These are phyloP conservation scores for Planiliza haematocheilus DNA, from an alignment of 2,113 vertebrate species.

Conservation along the genomic window DNA sequence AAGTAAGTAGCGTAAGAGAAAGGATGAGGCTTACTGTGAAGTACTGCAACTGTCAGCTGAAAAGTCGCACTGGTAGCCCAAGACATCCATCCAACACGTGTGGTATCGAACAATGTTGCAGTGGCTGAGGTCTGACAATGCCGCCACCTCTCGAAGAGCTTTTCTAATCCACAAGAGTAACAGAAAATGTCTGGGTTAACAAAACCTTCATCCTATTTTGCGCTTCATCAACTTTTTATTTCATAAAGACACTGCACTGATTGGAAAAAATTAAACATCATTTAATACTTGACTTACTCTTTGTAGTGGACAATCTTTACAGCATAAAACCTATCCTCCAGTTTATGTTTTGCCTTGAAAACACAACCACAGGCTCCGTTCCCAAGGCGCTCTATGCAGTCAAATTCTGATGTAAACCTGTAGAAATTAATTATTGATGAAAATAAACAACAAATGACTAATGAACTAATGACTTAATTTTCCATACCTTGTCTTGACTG, in stretches of 20 bases:
- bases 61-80: slow-evolving; percentile 40
- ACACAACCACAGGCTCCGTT: slow-evolving; percentile 80
- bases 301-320: slow-evolving; percentile 77
- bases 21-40: slow-evolving; percentile 69
- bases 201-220: no score
- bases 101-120: slow-evolving; percentile 82
- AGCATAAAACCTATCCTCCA: slow-evolving; percentile 62
- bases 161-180: slow-evolving; percentile 64
- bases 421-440: slow-evolving; percentile 9
- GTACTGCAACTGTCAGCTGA: slow-evolving; percentile 47
- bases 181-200: neutral
- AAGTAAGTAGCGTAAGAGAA: neutral
- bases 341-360: slow-evolving; percentile 72
- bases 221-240: no score
- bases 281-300: slow-evolving; percentile 62
- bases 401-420: slow-evolving; percentile 78
- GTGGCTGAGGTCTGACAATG: slow-evolving; percentile 73
- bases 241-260: neutral
- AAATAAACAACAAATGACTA: neutral
- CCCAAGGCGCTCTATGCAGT: slow-evolving; percentile 62
- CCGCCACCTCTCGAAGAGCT: slow-evolving; percentile 69
- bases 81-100: slow-evolving; percentile 75
- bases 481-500: slow-evolving; percentile 60
- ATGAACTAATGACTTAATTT: neutral
- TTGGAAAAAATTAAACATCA: neutral